phyloP scores from a whole-genome alignment of 2,113 vertebrate species.

The Tachycineta bicolor region DNA sequence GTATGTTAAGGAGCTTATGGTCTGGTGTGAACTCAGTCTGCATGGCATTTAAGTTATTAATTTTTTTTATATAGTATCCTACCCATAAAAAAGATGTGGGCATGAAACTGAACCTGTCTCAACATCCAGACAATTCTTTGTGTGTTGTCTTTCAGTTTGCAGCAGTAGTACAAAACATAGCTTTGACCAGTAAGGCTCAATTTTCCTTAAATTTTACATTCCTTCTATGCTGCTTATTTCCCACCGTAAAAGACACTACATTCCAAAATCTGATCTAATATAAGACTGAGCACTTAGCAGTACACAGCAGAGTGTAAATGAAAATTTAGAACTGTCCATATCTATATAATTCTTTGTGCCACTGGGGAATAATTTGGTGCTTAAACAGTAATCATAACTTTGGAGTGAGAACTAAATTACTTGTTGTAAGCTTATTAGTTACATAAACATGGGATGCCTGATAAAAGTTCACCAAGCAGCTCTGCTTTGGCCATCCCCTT shows the following conservation, averaged over 20 bases:
- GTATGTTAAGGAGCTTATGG: neutral
- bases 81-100: neutral
- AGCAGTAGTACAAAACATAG: neutral
- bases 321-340: neutral
- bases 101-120: neutral
- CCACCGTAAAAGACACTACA: neutral
- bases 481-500: neutral
- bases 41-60: neutral
- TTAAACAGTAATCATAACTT: neutral
- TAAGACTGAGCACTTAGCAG: neutral
- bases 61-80: neutral
- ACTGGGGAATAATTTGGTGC: neutral
- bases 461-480: neutral
- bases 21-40: neutral
- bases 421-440: neutral
- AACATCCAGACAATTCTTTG: neutral
- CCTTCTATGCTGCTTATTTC: neutral
- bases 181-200: neutral
- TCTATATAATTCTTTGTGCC: neutral
- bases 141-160: neutral
- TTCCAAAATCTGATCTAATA: constrained; percentile 1
- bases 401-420: constrained; percentile 9
- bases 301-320: neutral
- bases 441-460: neutral
- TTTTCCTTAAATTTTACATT: neutral